Percentiles rank a stretch among this genome's conserved stretches.
These are phyloP conservation scores for Sigmodon hispidus DNA, from an alignment of 2,113 vertebrate genomes.

Conservation along the genomic window DNA sequence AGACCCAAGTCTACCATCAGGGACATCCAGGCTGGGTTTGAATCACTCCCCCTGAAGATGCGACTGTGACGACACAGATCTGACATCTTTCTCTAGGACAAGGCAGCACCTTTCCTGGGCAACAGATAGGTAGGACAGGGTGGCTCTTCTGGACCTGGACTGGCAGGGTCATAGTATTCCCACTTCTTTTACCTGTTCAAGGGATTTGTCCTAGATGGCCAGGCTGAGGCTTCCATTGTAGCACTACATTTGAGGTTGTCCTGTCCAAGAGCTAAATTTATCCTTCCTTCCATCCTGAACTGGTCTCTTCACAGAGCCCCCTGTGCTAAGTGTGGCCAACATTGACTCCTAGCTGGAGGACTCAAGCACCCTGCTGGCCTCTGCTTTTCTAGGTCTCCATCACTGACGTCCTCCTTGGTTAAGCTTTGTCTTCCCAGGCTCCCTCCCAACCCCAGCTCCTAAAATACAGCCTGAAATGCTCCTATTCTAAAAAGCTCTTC, in stretches of 20 bases:
- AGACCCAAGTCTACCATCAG: not conserved
- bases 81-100: not conserved
- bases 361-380: not conserved
- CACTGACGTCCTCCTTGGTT: not conserved
- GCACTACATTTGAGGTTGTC: slow-evolving; percentile 65
- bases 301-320: not conserved
- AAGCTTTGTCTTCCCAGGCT: not conserved
- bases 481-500: not conserved
- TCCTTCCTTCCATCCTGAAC: slow-evolving; percentile 50
- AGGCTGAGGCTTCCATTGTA: slow-evolving; percentile 48
- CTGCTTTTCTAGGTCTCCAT: too few relatives aligned
- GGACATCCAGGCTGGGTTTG: not conserved
- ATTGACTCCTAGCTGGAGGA: not conserved
- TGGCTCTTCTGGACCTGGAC: not conserved
- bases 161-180: not conserved
- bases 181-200: slow-evolving; percentile 57
- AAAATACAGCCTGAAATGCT: not conserved
- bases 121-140: rapidly evolving
- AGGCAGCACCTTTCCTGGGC: not conserved
- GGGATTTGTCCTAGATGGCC: slow-evolving; percentile 68
- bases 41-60: not conserved
- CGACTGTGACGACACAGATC: not conserved
- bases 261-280: slow-evolving; percentile 72
- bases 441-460: not conserved
- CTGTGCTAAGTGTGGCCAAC: slow-evolving; percentile 21